phyloP scores from a whole-genome alignment of 2,113 vertebrate species.

The Verasper variegatus region DNA sequence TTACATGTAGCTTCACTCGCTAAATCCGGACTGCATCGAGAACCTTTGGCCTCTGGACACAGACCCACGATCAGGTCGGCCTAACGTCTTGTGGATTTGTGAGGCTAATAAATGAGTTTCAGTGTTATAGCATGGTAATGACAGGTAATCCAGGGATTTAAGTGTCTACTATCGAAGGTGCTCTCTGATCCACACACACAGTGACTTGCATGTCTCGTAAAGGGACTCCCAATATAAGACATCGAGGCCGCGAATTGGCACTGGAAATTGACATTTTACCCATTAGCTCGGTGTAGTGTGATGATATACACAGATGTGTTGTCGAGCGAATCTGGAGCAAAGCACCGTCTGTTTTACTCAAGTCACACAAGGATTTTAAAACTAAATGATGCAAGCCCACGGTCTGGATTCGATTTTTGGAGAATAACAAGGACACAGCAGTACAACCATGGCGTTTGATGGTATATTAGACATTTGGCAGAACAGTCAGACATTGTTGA shows the following conservation, averaged over 20 bases:
- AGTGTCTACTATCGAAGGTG: slow-evolving; percentile 76
- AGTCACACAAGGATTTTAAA: slow-evolving; percentile 26
- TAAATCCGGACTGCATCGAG: slow-evolving; percentile 60
- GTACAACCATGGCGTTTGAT: slow-evolving; percentile 70
- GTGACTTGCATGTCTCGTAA: slow-evolving; percentile 53
- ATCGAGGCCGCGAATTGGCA: slow-evolving; percentile 22
- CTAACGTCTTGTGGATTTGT: slow-evolving; percentile 35
- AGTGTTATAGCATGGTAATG: slow-evolving; percentile 43
- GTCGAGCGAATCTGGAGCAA: slow-evolving; percentile 48
- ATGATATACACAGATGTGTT: slow-evolving; percentile 33
- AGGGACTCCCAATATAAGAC: slow-evolving; percentile 6
- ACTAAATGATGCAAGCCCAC: slow-evolving; percentile 45
- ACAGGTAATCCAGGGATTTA: slow-evolving; percentile 66
- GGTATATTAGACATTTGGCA: slow-evolving; percentile 71
- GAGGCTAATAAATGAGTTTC: slow-evolving; percentile 47
- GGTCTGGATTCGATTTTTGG: slow-evolving; percentile 22
- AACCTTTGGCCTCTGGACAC: slow-evolving; percentile 45
- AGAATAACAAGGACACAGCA: slow-evolving; percentile 29
- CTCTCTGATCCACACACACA: slow-evolving; percentile 70
- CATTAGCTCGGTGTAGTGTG: slow-evolving; percentile 33
- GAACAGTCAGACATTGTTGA: slow-evolving; percentile 75
- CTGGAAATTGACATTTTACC: slow-evolving; percentile 33
- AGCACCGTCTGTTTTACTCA: slow-evolving; percentile 45
- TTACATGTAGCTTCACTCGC: slow-evolving; percentile 71
- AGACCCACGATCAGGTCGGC: slow-evolving; percentile 48